Conservation (phyloP, 2,113 vertebrate species). For the Plestiodon gilberti region DNA sequence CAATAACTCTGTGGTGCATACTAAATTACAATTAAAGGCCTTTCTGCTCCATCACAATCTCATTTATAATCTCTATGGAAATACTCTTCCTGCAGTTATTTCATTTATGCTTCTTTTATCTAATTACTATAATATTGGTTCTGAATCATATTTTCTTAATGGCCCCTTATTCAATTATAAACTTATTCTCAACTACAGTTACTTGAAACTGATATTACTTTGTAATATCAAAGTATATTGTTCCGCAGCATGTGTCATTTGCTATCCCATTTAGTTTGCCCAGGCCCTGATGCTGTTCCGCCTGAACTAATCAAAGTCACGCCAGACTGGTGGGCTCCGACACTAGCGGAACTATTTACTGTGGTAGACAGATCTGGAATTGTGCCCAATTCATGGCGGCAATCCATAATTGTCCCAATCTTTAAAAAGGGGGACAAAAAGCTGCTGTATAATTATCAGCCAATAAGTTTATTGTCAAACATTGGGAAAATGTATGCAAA, state of each 20-base stretch:
- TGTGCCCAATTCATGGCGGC: too few species aligned
- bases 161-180: slow-evolving; percentile 81
- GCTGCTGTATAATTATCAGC: too few species aligned
- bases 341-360: too few species aligned
- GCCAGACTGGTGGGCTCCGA: too few species aligned
- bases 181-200: slow-evolving; percentile 82
- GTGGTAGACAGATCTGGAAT: too few species aligned
- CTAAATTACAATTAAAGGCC: slow-evolving; percentile 84
- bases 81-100: slow-evolving; percentile 80
- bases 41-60: slow-evolving; percentile 81
- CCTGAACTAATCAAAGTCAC: too few species aligned
- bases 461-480: too few species aligned
- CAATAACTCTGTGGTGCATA: slow-evolving; percentile 80
- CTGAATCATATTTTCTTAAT: slow-evolving; percentile 82
- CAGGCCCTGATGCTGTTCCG: too few species aligned
- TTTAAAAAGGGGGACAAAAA: too few species aligned
- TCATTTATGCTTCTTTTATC: slow-evolving; percentile 82
- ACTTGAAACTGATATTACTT: slow-evolving; percentile 40
- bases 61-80: slow-evolving; percentile 82
- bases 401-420: too few species aligned
- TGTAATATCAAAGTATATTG: slow-evolving; percentile 71
- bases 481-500: too few species aligned
- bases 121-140: slow-evolving; percentile 84
- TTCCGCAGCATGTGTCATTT: slow-evolving; percentile 66
- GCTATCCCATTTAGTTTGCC: slow-evolving; percentile 59